Percentiles rank a stretch among this genome's conserved stretches.
phyloP scores from a whole-genome alignment of 2,113 vertebrate species.

The Crotalus horridus region DNA sequence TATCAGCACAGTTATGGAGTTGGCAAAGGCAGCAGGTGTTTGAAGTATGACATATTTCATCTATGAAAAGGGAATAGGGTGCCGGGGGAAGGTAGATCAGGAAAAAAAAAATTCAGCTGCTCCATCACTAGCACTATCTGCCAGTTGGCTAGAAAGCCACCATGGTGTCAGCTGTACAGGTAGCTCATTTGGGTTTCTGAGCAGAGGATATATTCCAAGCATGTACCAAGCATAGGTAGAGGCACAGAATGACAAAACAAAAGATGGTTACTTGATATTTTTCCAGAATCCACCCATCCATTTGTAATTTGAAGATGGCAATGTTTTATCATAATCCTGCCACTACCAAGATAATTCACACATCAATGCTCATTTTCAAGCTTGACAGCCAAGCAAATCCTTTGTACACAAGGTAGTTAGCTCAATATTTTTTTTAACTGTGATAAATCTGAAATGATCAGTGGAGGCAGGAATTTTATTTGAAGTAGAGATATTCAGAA shows the following conservation, averaged over 20 bases:
- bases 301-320: constrained; percentile 21
- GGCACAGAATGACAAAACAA: constrained; percentile 51
- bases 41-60: constrained; percentile 63
- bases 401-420: not conserved
- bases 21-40: constrained; percentile 67
- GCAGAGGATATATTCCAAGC: constrained; percentile 64
- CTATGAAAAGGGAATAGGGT: constrained; percentile 53
- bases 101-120: constrained; percentile 62
- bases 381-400: constrained; percentile 1
- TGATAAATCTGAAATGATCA: not conserved
- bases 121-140: constrained; percentile 58
- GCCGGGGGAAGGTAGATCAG: constrained; percentile 57
- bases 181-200: constrained; percentile 67
- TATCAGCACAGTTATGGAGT: constrained; percentile 47
- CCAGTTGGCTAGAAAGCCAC: constrained; percentile 65
- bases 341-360: constrained; percentile 20
- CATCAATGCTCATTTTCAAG: constrained; percentile 5
- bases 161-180: constrained; percentile 72
- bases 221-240: constrained; percentile 50
- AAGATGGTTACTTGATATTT: constrained; percentile 53
- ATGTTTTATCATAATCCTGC: not conserved
- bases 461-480: not conserved
- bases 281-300: not conserved
- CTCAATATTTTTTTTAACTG: not conserved
- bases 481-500: not conserved